Base-by-base conservation (phyloP, 2,888 invertebrate species). In the Leucozona laternaria region DNA sequence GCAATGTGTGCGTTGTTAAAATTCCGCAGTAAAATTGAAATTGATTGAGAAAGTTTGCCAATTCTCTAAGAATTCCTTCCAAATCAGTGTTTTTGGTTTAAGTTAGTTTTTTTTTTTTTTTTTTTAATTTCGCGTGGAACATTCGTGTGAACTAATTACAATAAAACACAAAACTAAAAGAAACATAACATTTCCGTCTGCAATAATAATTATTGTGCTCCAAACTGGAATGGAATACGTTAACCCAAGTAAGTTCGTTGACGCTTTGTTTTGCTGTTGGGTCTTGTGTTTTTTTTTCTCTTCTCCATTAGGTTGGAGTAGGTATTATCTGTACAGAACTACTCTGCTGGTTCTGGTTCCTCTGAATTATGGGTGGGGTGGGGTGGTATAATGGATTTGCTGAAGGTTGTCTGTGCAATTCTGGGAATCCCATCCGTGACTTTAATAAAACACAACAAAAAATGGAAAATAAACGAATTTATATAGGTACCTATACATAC, bases 211-310 rank as follows among this genome's bases (percentile, higher is more conserved):
- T 53, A 48, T 66, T 58, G 66, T 55, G 31, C 53, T 55, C 20
- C 25, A 70, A 81, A 72, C 81, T 73, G 85, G 85, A 85, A 85
- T 85, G 85, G 81, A 81, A 85, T 81, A 85, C 85, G 73, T 73
- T 81, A 85, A 77, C 81, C 77, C 72, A 81, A 77, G 85, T 85
- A 81, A 85, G 85, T 85, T 85, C 77, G 71, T 81, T 85, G 85
- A 81, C 85, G 81, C 53, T 55, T 64, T 77, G 53, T 73, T 80
- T 45, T 66, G 71, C 64, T 55, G 53, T 45, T 34, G 48, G n/a
- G n/a, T n/a, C n/a, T 43, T n/a, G 57, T 20, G 20, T 64, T 6
- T 11, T 68, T 70, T 70, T 66, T 73, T 43, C 22, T 60, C 3
- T 60, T 53, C 43, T 62, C n/a, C 8, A 48, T 62, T 70, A 48